Conservation (phyloP, 2,113 vertebrate species). For the Ginglymostoma cirratum region DNA sequence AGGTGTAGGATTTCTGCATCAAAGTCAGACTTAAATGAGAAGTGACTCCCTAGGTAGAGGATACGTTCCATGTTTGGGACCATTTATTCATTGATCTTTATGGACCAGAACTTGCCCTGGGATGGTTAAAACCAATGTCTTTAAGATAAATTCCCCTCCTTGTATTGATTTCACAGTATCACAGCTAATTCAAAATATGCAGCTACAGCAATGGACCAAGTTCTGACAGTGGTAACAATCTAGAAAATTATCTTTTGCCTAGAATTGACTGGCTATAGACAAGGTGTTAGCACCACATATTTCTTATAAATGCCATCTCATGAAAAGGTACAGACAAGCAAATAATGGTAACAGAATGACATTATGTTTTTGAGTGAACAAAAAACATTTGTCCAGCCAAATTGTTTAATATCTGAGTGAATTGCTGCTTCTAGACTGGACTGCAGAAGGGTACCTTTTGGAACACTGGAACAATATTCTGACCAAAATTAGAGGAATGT, state of each 20-base stretch:
- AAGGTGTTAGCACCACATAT: neutral
- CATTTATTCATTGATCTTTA: no score
- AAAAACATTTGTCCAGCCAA: neutral
- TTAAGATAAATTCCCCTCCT: neutral
- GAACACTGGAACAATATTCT: neutral
- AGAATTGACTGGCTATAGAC: neutral
- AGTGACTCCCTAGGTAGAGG: no score
- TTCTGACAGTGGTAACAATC: neutral
- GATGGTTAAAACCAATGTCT: neutral
- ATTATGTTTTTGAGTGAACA: neutral
- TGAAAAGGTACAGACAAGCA: neutral
- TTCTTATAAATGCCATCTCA: neutral
- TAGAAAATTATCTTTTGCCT: neutral
- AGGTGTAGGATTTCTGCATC: no score
- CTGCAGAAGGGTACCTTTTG: neutral
- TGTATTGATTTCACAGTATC: neutral
- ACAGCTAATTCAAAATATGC: neutral
- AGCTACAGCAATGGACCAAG: neutral
- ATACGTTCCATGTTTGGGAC: no score
- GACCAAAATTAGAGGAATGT: no score
- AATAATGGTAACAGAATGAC: neutral
- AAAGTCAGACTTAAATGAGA: no score
- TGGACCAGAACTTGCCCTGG: no score
- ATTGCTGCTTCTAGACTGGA: neutral
- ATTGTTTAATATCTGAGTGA: neutral